Conservation (phyloP, 2,113 vertebrate species). For the Pluvianellus socialis region DNA sequence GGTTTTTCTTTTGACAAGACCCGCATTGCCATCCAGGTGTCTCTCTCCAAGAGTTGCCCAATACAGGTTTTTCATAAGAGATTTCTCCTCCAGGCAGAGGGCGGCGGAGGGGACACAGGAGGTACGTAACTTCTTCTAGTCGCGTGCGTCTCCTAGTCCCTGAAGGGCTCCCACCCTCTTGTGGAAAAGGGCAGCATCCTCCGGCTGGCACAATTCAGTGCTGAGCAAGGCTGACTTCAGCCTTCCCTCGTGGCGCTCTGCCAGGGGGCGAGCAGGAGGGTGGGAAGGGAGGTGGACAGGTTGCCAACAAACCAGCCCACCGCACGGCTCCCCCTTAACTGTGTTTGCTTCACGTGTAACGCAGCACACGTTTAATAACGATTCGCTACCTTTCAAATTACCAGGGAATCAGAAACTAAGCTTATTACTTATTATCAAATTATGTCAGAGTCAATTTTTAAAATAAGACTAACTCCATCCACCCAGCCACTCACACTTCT, state of each 20-base stretch:
- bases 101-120: not conserved
- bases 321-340: not conserved
- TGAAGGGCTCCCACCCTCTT: not conserved
- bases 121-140: not conserved
- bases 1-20: not conserved
- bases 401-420: not conserved
- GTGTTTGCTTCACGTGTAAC: not conserved
- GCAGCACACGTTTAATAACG: accelerated
- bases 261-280: accelerated
- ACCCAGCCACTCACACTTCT: not conserved
- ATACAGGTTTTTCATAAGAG: not conserved
- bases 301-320: not conserved
- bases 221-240: not conserved
- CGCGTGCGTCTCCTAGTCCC: not conserved
- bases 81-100: not conserved
- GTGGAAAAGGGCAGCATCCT: not conserved
- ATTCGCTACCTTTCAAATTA: not conserved
- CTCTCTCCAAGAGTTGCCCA: not conserved
- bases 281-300: not conserved
- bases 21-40: not conserved
- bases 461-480: not conserved
- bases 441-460: not conserved
- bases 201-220: not conserved
- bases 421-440: not conserved
- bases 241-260: accelerated